A percentile compares a stretch with the other conserved stretches of the same genome.
Evolutionary conservation across 2,113 vertebrate genomes (phyloP).

Genomic region (Apeltes quadracus): DNA sequence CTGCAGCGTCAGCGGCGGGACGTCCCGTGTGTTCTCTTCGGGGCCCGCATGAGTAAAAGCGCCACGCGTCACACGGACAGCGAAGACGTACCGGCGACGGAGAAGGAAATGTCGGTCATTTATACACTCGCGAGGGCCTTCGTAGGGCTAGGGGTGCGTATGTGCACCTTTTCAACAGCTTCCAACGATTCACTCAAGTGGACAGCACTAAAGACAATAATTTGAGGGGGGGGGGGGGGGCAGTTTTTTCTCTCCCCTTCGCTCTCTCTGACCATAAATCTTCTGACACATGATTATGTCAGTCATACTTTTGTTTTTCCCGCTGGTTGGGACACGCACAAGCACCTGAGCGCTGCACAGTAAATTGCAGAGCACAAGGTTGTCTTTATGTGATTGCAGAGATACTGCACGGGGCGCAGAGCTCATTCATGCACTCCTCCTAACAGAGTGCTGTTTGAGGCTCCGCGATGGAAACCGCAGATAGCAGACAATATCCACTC

Average conservation of each 20-base stretch:
- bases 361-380: conserved; percentile 79
- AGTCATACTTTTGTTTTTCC: conserved; percentile 80
- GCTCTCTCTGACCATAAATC: conserved; percentile 80
- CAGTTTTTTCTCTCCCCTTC: conserved; percentile 66
- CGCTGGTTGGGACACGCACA: conserved; percentile 84
- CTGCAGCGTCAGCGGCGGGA: neutral
- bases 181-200: conserved; percentile 68
- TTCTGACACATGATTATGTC: conserved; percentile 82
- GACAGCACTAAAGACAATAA: conserved; percentile 76
- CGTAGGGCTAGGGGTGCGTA: conserved; percentile 22
- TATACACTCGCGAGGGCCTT: conserved; percentile 37
- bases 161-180: conserved; percentile 42
- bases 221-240: conserved; percentile 67
- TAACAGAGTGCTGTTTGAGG: conserved; percentile 62
- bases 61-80: neutral
- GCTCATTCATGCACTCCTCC: conserved; percentile 75
- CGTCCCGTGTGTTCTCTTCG: neutral
- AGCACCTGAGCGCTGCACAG: conserved; percentile 75
- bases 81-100: conserved; percentile 29
- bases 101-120: conserved; percentile 27
- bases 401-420: conserved; percentile 67
- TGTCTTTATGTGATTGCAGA: conserved; percentile 77
- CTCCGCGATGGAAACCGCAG: conserved; percentile 64
- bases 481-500: conserved; percentile 77
- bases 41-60: neutral